These are phyloP conservation scores for Sandelia bainsii DNA, from an alignment of 2,797 vertebrate genomes.

Conservation along the genomic window DNA sequence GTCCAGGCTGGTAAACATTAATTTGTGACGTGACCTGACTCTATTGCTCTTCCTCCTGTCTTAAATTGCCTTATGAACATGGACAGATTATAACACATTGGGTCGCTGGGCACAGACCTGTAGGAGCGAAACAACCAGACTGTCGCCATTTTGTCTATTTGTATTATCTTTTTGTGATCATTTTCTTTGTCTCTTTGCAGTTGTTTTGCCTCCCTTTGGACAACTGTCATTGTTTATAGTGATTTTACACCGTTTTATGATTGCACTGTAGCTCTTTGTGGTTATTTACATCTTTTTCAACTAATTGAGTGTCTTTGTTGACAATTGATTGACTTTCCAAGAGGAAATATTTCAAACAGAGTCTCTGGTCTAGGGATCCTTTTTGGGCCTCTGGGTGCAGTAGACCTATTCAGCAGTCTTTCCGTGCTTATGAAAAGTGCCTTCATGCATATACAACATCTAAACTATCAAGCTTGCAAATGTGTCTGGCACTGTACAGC, in stretches of 20 bases:
- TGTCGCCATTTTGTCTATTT: background rate
- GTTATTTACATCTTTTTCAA: background rate
- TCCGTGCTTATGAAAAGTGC: background rate
- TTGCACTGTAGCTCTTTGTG: background rate
- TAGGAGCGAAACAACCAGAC: background rate
- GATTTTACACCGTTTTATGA: background rate
- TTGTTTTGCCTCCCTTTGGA: background rate
- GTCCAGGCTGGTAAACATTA: background rate
- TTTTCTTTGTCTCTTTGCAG: background rate
- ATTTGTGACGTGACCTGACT: conserved; percentile 7
- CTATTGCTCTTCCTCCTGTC: conserved; percentile 6
- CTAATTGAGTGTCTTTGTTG: background rate
- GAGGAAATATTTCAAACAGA: background rate
- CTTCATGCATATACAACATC: background rate
- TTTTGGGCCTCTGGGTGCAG: background rate
- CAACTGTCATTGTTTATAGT: too few relatives aligned
- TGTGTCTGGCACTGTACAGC: background rate
- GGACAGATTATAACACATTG: background rate
- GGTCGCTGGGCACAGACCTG: background rate
- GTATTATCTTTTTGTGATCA: too few relatives aligned
- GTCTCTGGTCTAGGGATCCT: too few relatives aligned
- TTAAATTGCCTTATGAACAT: background rate
- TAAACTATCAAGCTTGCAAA: background rate
- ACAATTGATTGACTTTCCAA: background rate
- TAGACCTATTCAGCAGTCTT: background rate